These are phyloP conservation scores for Tachyglossus aculeatus DNA, from an alignment of 2,797 vertebrate genomes.

Conservation along the genomic window DNA sequence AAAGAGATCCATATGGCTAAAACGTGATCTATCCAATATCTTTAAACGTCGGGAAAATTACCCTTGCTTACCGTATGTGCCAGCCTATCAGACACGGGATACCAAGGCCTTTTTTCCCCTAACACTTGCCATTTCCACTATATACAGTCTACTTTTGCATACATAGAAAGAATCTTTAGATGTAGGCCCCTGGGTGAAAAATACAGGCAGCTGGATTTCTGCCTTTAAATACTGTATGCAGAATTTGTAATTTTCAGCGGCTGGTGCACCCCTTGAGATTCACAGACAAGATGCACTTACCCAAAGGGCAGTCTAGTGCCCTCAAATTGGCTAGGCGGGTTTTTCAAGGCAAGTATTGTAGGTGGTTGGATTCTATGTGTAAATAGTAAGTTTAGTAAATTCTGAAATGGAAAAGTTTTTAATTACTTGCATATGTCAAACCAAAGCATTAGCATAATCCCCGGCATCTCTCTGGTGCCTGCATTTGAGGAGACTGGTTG, in stretches of 20 bases:
- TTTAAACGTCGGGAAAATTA: not conserved
- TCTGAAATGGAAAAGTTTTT: too few species aligned
- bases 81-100: not conserved
- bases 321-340: not conserved
- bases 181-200: not conserved
- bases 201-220: not conserved
- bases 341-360: not conserved
- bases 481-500: too few species aligned
- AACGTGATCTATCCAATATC: not conserved
- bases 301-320: not conserved
- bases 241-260: not conserved
- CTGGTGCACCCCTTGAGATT: not conserved
- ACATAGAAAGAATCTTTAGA: slow-evolving; percentile 10
- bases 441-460: not conserved
- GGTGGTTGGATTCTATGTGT: not conserved
- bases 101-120: not conserved
- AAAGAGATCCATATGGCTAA: not conserved
- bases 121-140: not conserved
- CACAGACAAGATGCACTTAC: not conserved
- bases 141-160: not conserved
- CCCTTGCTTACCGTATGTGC: not conserved
- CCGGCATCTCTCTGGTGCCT: not conserved
- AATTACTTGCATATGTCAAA: not conserved
- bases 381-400: not conserved
- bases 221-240: not conserved